Base-by-base conservation (phyloP, 2,797 vertebrate genomes). In the Tapirus indicus region DNA sequence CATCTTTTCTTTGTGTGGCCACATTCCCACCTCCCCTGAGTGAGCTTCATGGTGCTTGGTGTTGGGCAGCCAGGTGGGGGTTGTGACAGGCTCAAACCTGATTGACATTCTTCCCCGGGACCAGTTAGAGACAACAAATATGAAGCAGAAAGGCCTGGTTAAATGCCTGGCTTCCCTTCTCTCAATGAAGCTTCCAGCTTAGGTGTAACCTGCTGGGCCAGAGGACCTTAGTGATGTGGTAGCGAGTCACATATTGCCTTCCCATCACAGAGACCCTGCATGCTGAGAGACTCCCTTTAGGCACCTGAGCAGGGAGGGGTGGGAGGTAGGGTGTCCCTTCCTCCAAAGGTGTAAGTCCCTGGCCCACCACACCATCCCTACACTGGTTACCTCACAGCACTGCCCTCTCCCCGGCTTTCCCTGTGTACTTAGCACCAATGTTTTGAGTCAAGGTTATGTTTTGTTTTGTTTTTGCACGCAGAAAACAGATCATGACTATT, bases 381-480 rank as follows among this genome's bases (percentile, higher is more conserved):
- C 6, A 6, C 13, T 82, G 44, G 8, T 87, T 92, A 92, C 41
- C 20, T 38, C 27, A 54, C 25, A 68, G 49, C 27, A 64, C 49
- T 38, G 27, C 41, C 54, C n/a, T 93, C 47, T n/a, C 41, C 80
- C n/a, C 74, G 86, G 23, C 13, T 72, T 92, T 95, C 84, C 62
- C 66, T 88, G 25, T 84, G 29, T 85, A 95, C 47, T 41, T 90
- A 56, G 29, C 27, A 78, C 41, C 23, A 80, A 6, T 47, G 49
- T 84, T 94, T 79, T 92, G 71, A 54, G 62, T 91, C n/a, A 74
- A 35, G 9, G 38, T 82, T 71, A 41, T 87, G 66, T 74, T 74
- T 84, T 74, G n/a, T 77, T 88, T 69, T 91, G 64, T 66, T 84
- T 97, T 94, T 96, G 87, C 92, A 90, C 95, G 85, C 41, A 90